Evolutionary conservation across 2,888 invertebrate genomes (phyloP).

Genomic region (Cetonia aurata): DNA sequence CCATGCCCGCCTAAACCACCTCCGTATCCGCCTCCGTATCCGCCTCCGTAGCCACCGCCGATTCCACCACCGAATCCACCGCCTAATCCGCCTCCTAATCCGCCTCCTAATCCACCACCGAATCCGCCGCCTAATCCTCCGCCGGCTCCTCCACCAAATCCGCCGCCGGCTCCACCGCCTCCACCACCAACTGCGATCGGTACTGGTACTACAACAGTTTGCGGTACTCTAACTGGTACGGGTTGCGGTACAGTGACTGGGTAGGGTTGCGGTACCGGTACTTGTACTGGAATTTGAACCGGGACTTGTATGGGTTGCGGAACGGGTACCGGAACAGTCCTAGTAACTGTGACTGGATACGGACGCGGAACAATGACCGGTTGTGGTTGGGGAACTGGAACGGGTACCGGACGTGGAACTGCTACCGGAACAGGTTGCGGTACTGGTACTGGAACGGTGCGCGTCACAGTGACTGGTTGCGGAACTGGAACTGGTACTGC

Average conservation of each 20-base stretch:
- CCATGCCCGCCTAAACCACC: conserved; percentile 36
- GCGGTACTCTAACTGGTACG: conserved; percentile 63
- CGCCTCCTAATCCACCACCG: conserved; percentile 45
- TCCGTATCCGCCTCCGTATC: conserved; percentile 27
- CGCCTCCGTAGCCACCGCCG: conserved; percentile 18
- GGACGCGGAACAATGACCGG: conserved; percentile 46
- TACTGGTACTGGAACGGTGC: conserved; percentile 69
- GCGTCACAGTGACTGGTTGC: conserved; percentile 55
- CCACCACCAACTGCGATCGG: conserved; percentile 69
- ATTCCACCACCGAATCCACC: conserved; percentile 27
- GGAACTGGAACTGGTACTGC: conserved; percentile 63
- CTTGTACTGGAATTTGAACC: conserved; percentile 67
- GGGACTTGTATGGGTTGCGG: conserved; percentile 64
- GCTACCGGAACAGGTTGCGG: conserved; percentile 70
- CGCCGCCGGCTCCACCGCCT: conserved; percentile 55
- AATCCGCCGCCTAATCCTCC: conserved; percentile 47
- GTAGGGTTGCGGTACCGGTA: conserved; percentile 70
- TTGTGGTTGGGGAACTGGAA: conserved; percentile 69
- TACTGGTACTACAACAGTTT: conserved; percentile 70
- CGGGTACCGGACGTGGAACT: conserved; percentile 61
- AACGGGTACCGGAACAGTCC: conserved; percentile 62
- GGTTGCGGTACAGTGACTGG: conserved; percentile 71
- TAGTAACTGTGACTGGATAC: conserved; percentile 56
- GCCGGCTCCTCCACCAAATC: conserved; percentile 48
- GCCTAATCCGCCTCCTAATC: conserved; percentile 40